Evolutionary conservation across 2,113 vertebrate species (phyloP).

Genomic region (Equus przewalskii): DNA sequence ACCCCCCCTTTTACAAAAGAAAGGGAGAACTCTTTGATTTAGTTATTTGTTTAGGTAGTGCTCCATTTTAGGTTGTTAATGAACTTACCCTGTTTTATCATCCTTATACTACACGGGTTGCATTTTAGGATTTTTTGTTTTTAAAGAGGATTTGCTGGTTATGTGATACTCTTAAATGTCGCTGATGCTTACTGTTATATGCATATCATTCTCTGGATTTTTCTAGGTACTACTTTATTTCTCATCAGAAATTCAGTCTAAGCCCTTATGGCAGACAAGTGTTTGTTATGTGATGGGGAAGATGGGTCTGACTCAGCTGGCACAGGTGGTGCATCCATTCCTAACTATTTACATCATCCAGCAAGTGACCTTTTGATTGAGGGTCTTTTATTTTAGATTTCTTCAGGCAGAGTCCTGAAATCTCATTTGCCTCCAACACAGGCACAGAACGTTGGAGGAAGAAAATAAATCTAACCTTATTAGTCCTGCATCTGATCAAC

Average conservation of each 20-base stretch:
- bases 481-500: background rate
- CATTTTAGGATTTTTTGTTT: slow-evolving; percentile 20
- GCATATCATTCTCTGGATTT: background rate
- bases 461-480: background rate
- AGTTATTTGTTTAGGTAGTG: slow-evolving; percentile 48
- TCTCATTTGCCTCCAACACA: slow-evolving; percentile 56
- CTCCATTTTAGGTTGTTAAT: slow-evolving; percentile 59
- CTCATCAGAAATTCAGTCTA: slow-evolving; percentile 28
- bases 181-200: background rate
- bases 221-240: background rate
- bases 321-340: slow-evolving; percentile 72
- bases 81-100: slow-evolving; percentile 13
- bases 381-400: slow-evolving; percentile 70
- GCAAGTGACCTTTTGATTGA: slow-evolving; percentile 57
- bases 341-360: slow-evolving; percentile 59
- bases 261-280: slow-evolving; percentile 12
- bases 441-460: background rate
- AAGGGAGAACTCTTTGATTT: slow-evolving; percentile 73
- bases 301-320: slow-evolving; percentile 55
- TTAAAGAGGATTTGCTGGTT: background rate
- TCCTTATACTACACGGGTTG: slow-evolving; percentile 11
- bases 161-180: background rate
- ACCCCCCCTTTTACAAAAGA: slow-evolving; percentile 66
- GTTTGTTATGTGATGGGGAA: slow-evolving; percentile 56
- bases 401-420: slow-evolving; percentile 35